A percentile compares a stretch with the other conserved stretches of the same genome.
These are phyloP conservation scores for Ptychoptera albimana DNA, from an alignment of 2,888 invertebrate genomes.

Conservation along the genomic window DNA sequence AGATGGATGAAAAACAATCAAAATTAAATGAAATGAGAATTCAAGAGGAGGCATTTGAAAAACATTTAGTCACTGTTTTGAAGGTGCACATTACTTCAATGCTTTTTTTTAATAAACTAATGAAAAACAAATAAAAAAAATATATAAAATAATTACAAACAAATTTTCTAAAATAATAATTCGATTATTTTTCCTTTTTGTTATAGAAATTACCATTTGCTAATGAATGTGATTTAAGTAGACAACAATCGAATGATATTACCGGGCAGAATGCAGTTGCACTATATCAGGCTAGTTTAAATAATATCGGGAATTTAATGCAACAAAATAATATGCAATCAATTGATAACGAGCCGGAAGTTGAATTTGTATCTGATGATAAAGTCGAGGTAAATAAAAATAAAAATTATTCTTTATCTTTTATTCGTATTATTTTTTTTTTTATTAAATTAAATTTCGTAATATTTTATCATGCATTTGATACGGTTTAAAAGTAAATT, in stretches of 20 bases:
- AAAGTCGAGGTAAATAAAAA: constrained; percentile 25
- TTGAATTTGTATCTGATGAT: constrained; percentile 46
- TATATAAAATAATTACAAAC: too few relatives aligned
- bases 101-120: neutral
- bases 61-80: constrained; percentile 56
- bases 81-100: constrained; percentile 34
- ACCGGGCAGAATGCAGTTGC: constrained; percentile 1
- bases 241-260: constrained; percentile 11
- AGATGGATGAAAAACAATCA: constrained; percentile 48
- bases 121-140: neutral
- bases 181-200: neutral
- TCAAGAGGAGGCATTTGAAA: constrained; percentile 60
- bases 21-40: constrained; percentile 53
- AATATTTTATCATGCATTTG: too few relatives aligned
- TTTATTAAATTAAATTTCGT: neutral
- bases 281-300: neutral
- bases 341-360: constrained; percentile 40
- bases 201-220: constrained; percentile 45
- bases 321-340: neutral
- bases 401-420: too few relatives aligned
- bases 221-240: constrained; percentile 41
- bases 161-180: neutral
- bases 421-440: too few relatives aligned
- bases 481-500: neutral
- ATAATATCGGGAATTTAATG: neutral